Evolutionary conservation across 2,888 invertebrate species (phyloP).

Genomic region (Neria commutata): DNA sequence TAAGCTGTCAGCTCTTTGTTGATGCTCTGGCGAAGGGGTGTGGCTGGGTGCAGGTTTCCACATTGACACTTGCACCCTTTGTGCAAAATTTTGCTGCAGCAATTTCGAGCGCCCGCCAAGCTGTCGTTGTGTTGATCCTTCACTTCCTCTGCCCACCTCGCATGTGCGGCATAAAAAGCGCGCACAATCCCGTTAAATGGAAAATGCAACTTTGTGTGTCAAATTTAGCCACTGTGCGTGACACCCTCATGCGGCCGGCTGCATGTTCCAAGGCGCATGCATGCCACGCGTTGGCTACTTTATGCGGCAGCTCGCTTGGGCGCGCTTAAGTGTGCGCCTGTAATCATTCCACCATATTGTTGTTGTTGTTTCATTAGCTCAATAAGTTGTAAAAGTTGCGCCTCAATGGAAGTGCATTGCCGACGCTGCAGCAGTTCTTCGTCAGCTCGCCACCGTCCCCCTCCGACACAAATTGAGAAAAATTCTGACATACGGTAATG

Average conservation of each 20-base stretch:
- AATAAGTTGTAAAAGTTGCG: slow-evolving; percentile 53
- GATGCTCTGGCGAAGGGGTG: slow-evolving; percentile 6
- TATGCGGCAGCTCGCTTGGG: slow-evolving; percentile 21
- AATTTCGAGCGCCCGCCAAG: no score
- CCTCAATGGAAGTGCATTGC: slow-evolving; percentile 27
- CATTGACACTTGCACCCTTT: neutral
- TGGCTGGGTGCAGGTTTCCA: neutral
- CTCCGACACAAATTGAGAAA: slow-evolving; percentile 11
- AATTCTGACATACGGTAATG: slow-evolving; percentile 34
- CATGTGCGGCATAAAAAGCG: no score
- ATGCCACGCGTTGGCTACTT: slow-evolving; percentile 48
- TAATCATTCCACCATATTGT: neutral
- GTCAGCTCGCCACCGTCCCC: neutral
- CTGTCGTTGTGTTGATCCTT: no score
- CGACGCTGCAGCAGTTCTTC: slow-evolving; percentile 34
- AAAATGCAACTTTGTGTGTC: slow-evolving; percentile 20
- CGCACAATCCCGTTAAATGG: slow-evolving; percentile 33
- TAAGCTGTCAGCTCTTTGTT: slow-evolving; percentile 54
- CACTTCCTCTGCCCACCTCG: no score
- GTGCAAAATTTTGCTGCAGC: neutral
- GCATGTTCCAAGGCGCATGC: neutral
- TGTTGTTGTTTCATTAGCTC: slow-evolving; percentile 46
- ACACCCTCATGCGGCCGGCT: neutral
- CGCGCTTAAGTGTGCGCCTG: neutral
- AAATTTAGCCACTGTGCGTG: neutral